Base-by-base conservation (phyloP, 2,797 vertebrate species). In the Clarias laeviceps region DNA sequence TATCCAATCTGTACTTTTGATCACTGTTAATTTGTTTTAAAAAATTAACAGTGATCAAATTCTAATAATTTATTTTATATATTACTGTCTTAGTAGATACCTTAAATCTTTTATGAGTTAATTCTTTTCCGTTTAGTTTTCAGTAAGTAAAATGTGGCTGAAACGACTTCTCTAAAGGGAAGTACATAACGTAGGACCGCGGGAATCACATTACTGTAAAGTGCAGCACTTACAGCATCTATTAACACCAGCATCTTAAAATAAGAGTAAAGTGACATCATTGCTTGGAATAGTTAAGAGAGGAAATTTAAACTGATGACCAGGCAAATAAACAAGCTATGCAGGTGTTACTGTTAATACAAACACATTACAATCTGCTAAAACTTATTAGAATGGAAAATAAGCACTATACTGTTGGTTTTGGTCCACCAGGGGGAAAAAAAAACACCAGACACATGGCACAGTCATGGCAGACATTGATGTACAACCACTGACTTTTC, bases 81-180 rank as follows among this genome's bases (percentile, higher is more conserved):
- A 76, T 50, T 12, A 50, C 11, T 2, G 45, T 12, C 45, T 12
- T 50, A 50, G 2, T 86, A 88, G 86, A 87, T 85, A 86, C 88
- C 88, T 91, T 87, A 88, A 88, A 17, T 85, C 88, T 89, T 91
- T 90, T 64, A 91, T 91, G 87, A 92, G 40, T 91, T 79, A 32
- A 12, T 45, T 87, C 72, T 85, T 84, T 91, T 90, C 87, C 87
- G 89, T 90, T 89, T 69, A 82, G 50, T 82, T 56, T 87, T 88
- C 87, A 87, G 88, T 88, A 88, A 32, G 65, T n/a, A 57, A 82
- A 57, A 57, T 37, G 22, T n/a, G 22, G 12, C 29, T n/a, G 50
- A 69, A 80, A 80, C 0, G 14, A 80, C 11, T 40, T 61, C 56
- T 57, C 57, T 3, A 40, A 37, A 81, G 61, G 7, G 62, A 66